phyloP scores from a whole-genome alignment of 2,113 vertebrate genomes.

The Choloepus hoffmanni region DNA sequence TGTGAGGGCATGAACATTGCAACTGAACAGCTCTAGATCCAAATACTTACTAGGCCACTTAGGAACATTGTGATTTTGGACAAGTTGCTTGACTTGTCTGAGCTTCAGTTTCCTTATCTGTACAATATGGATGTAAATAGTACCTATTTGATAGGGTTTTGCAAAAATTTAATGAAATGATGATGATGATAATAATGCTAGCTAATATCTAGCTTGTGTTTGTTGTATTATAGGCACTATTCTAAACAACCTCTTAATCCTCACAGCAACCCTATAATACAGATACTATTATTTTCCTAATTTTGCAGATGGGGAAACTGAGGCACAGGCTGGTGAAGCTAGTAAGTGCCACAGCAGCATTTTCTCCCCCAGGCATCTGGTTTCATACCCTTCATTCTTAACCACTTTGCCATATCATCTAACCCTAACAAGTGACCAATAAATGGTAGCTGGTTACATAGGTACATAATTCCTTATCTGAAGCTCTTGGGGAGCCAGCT shows the following conservation, averaged over 20 bases:
- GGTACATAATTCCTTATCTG: neutral
- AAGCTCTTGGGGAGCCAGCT: neutral
- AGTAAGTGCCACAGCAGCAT: neutral
- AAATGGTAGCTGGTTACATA: neutral
- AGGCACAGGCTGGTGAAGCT: neutral
- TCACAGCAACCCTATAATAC: neutral
- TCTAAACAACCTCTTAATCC: neutral
- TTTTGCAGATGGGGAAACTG: neutral
- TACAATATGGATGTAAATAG: neutral
- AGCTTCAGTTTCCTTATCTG: neutral
- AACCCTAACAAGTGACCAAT: neutral
- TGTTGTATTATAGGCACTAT: neutral
- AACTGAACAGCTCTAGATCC: neutral
- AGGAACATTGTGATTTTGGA: neutral
- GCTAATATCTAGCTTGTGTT: neutral
- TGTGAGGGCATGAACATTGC: neutral
- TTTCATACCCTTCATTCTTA: neutral
- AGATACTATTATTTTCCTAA: neutral
- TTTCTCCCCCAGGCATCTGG: neutral
- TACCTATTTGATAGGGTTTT: neutral
- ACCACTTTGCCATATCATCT: neutral
- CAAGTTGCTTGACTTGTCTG: constrained; percentile 16
- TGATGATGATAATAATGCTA: neutral
- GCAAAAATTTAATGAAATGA: neutral
- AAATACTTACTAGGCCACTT: neutral